Conservation (phyloP, 2,797 vertebrate genomes). For the Tokudaia tokunoshimensis region DNA sequence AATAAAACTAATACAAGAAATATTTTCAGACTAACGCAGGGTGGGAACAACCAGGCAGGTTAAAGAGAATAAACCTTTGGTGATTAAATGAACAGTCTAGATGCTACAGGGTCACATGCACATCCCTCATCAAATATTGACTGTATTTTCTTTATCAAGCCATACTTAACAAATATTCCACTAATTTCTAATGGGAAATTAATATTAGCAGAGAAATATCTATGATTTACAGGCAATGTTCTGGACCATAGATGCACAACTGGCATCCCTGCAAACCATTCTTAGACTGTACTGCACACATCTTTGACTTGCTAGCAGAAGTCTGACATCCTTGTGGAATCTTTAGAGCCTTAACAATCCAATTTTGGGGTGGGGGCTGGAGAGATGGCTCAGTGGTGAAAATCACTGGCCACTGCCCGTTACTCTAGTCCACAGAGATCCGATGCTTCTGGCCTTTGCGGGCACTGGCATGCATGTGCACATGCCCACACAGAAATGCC, state of each 20-base stretch:
- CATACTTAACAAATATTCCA: constrained; percentile 35
- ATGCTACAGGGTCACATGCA: neutral
- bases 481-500: neutral
- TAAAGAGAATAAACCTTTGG: neutral
- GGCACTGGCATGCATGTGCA: neutral
- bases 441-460: neutral
- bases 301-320: neutral
- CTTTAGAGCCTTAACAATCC: neutral
- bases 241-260: too few species aligned
- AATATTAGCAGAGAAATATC: constrained; percentile 16
- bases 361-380: neutral
- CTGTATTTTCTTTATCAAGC: neutral
- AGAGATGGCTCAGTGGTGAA: neutral
- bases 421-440: too few species aligned
- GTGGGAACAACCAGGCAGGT: neutral
- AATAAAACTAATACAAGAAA: neutral
- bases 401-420: too few species aligned
- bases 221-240: neutral
- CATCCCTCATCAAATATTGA: neutral
- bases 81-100: neutral
- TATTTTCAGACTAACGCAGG: neutral
- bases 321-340: neutral
- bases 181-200: constrained; percentile 42
- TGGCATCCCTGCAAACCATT: neutral
- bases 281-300: neutral